Percentiles rank a stretch among this genome's conserved stretches.
These are phyloP conservation scores for Frieseomelitta varia DNA, from an alignment of 1,140 invertebrate species.

Conservation along the genomic window DNA sequence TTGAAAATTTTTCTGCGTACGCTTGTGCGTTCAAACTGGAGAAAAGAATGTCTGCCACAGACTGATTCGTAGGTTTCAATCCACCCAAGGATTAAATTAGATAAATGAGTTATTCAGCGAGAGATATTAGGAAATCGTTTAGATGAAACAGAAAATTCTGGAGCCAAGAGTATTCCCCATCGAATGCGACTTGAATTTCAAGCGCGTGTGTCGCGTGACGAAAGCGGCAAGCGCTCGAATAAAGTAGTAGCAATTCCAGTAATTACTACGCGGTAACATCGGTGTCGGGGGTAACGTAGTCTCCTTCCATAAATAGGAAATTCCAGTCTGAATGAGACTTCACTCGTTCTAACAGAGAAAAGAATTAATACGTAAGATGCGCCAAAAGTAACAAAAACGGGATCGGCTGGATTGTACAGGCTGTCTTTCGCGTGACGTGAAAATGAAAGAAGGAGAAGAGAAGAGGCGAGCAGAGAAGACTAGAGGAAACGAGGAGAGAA, in stretches of 20 bases:
- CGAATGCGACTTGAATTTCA: neutral
- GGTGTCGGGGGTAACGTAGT: neutral
- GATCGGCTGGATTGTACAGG: neutral
- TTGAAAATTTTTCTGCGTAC: constrained; percentile 60
- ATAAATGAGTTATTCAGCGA: neutral
- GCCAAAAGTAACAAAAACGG: neutral
- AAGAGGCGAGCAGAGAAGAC: neutral
- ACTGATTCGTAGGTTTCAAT: neutral
- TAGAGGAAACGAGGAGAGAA: neutral
- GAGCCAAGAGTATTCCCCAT: neutral
- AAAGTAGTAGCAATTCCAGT: constrained; percentile 1
- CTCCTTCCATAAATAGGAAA: neutral
- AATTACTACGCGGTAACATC: neutral
- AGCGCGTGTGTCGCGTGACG: neutral
- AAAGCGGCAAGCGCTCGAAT: neutral
- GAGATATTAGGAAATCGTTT: neutral
- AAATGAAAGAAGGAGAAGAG: neutral
- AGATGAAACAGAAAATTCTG: neutral
- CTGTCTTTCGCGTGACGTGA: neutral
- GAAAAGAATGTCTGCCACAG: neutral
- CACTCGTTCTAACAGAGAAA: neutral
- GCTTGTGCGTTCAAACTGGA: neutral
- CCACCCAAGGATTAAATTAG: no score
- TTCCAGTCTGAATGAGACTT: neutral
- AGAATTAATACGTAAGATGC: neutral